Evolutionary conservation across 2,113 vertebrate genomes (phyloP), one percentile per base, ranked within the genome.

Genomic region (Pterocles orientalis): DNA sequence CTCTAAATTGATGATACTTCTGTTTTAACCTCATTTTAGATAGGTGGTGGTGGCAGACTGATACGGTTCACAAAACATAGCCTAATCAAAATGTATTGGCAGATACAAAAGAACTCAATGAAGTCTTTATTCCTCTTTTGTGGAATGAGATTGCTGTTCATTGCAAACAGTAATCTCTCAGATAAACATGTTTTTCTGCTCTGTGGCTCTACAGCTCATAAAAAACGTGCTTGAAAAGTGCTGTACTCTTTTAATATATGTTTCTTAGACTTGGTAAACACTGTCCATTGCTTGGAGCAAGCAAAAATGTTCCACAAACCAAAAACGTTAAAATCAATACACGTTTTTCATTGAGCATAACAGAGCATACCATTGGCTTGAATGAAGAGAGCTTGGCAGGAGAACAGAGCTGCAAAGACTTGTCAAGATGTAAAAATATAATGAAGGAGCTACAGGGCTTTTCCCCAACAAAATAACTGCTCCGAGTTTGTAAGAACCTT

Each of bases 351-450:
- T 61, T 82, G 73, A 82, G 51, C 84, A 50, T 94, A 94, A 86
- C 94, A 88, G 90, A 93, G 53, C 31, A 2, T 92, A 71, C 72
- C 72, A 76, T 53, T 89, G 92, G 66, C 56, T 71, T 92, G 81
- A 92, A 91, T 82, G 77, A 87, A 79, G 94, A 88, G 68, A 90
- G 88, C 61, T 94, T 97, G 95, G 96, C 96, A 96, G 64, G 86
- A 93, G 88, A 96, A 95, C 83, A 92, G 86, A 94, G 88, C 94
- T 97, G 92, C 91, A 95, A 89, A 96, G 96, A 92, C 86, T 94
- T 96, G 96, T 94, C 96, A 96, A 95, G 94, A 96, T 93, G 73
- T 94, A 92, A 94, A 97, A 96, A 95, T 93, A 79, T 82, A 92
- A 94, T 84, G 86, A 92, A 94, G 90, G 95, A 93, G 83, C 94